These are phyloP conservation scores for Clivina fossor DNA, from an alignment of 2,888 invertebrate species.

Conservation along the genomic window DNA sequence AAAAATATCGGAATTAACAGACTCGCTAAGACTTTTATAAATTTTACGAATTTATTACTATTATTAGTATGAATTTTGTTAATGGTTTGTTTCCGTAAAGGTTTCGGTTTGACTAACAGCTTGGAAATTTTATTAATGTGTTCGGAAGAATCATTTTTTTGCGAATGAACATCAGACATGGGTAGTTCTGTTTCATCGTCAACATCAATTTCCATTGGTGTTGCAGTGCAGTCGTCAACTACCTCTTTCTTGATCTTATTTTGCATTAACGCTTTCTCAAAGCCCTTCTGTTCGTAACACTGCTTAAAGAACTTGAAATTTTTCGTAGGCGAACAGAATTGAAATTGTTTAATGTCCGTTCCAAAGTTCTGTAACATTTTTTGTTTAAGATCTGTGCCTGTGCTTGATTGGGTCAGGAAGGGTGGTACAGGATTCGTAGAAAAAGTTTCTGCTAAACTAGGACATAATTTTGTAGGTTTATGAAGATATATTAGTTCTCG, in stretches of 20 bases:
- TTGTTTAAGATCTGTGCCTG: too few species aligned
- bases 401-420: too few species aligned
- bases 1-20: constrained; percentile 10
- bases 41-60: constrained; percentile 9
- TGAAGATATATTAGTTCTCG: constrained; percentile 10
- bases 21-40: constrained; percentile 4
- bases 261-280: constrained; percentile 11
- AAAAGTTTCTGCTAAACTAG: too few species aligned
- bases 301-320: background rate
- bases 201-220: constrained; percentile 24
- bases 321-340: too few species aligned
- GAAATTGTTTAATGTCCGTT: too few species aligned
- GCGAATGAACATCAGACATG: constrained; percentile 17
- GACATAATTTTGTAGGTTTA: constrained; percentile 7
- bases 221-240: constrained; percentile 18
- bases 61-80: too few species aligned
- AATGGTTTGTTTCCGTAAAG: too few species aligned
- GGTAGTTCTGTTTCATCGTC: constrained; percentile 17
- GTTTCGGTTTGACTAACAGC: background rate
- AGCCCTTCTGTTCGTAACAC: background rate
- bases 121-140: constrained; percentile 17
- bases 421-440: too few species aligned
- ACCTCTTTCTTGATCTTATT: constrained; percentile 7
- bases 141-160: constrained; percentile 3
- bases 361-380: too few species aligned